phyloP scores from a whole-genome alignment of 2,888 invertebrate species.

The Yponomeuta cagnagella region DNA sequence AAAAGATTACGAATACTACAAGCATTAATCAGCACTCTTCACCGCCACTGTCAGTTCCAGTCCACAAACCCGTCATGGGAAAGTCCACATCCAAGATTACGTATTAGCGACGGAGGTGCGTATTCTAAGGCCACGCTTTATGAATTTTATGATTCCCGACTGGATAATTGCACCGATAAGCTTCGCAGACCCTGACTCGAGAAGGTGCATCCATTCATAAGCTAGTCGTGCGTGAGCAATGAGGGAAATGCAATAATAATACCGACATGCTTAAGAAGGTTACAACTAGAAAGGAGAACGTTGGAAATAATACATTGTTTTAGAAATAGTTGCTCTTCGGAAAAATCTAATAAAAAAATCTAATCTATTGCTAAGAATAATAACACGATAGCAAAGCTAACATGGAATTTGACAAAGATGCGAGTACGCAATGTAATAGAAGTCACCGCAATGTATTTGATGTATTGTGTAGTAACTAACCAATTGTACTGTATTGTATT shows the following conservation, averaged over 20 bases:
- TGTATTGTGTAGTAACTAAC: not conserved
- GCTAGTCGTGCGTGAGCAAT: not conserved
- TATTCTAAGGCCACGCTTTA: constrained; percentile 34
- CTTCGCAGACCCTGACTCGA: constrained; percentile 13
- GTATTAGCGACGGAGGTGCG: constrained; percentile 36
- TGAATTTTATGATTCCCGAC: constrained; percentile 37
- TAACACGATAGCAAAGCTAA: not conserved
- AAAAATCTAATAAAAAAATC: not conserved
- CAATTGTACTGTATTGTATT: no score
- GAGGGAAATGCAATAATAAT: not conserved
- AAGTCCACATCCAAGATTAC: constrained; percentile 39
- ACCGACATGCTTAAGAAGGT: not conserved
- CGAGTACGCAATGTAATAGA: not conserved
- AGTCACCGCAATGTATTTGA: not conserved
- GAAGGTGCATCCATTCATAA: constrained; percentile 13
- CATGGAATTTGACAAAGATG: not conserved
- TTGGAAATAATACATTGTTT: not conserved
- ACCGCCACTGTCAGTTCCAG: constrained; percentile 36
- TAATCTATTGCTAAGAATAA: not conserved
- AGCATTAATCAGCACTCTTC: not conserved
- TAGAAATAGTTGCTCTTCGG: not conserved
- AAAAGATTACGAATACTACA: no score
- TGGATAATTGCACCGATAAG: constrained; percentile 31
- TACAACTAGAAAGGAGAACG: not conserved
- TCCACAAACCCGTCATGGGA: constrained; percentile 63